Base-by-base conservation (phyloP, 2,888 invertebrate species). In the Labia minor region DNA sequence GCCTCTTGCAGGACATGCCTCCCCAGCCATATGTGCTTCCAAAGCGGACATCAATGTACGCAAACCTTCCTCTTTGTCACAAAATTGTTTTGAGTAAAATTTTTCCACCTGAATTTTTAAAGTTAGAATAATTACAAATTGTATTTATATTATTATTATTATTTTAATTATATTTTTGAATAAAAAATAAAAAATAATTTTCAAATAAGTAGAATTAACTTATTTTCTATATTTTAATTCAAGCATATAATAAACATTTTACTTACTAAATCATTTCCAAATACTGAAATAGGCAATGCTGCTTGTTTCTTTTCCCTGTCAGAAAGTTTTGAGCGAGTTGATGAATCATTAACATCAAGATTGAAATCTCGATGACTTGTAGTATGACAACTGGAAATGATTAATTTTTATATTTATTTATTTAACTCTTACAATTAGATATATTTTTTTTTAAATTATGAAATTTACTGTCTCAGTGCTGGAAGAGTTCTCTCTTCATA, bases 41-140 rank as follows among this genome's bases (percentile, higher is more conserved):
- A 85, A 73, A 69, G 82, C 81, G 67, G 82, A 81, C 72, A 83
- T 83, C 62, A 93, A 78, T 18, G 85, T 82, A 69, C 86, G 83
- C n/a, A 94, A 77, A 0, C 92, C 92, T 18, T 92, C 92, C 75
- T 93, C 93, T 74, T 93, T 91, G 76, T 93, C 92, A 63, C 91
- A 84, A 77, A 89, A 94, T 76, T 90, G 92, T 73, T 93, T 92
- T 3, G 92, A 92, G 77, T 90, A 93, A 77, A 92, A 91, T 74
- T 90, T 90, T 77, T 94, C 93, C 1, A 94, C 89, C 90, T 90
- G 73, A 10, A 19, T 11, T 16, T 33, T n/a, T n/a, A n/a, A n/a
- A n/a, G 1, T 10, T 20, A n/a, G n/a, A n/a, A 71, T 66, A 70
- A 63, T 61, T 63, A 63, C 8, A 64, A 16, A 49, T 26, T 18